Conservation (phyloP, 2,113 vertebrate species). For the Hemibates koningsi region DNA sequence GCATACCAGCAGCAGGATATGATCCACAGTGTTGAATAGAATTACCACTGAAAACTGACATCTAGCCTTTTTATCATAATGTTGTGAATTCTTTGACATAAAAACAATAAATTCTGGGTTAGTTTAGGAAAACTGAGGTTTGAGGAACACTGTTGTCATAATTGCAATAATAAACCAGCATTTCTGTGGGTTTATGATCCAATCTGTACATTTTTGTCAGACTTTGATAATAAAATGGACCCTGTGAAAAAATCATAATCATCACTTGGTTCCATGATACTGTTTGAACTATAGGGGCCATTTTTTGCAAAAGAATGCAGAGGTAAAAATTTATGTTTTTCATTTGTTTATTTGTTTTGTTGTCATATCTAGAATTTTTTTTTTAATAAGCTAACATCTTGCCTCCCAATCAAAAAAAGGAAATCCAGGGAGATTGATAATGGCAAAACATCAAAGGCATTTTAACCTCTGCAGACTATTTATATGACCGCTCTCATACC, state of each 20-base stretch:
- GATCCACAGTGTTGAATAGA: not conserved
- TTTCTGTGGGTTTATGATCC: not conserved
- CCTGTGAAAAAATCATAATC: not conserved
- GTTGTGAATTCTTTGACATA: not conserved
- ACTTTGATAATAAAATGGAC: not conserved
- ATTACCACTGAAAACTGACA: not conserved
- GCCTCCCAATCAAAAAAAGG: not conserved
- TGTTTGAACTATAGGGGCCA: not conserved
- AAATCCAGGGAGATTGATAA: not conserved
- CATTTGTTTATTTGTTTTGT: not conserved
- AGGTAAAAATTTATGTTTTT: accelerated
- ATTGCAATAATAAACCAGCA: not conserved
- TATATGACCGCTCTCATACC: not conserved
- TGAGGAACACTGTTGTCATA: not conserved
- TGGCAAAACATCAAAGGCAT: not conserved
- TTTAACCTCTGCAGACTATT: not conserved
- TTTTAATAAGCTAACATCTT: not conserved
- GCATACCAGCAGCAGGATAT: not conserved
- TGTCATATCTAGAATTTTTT: not conserved
- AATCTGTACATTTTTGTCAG: not conserved
- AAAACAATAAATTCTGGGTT: not conserved
- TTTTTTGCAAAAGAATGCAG: not conserved
- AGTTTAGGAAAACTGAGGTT: not conserved
- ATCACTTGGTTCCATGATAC: not conserved
- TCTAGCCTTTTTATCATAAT: not conserved